Evolutionary conservation across 1,140 invertebrate species (phyloP), one percentile per base, ranked within the genome.

Genomic region (Cyclina sinensis): DNA sequence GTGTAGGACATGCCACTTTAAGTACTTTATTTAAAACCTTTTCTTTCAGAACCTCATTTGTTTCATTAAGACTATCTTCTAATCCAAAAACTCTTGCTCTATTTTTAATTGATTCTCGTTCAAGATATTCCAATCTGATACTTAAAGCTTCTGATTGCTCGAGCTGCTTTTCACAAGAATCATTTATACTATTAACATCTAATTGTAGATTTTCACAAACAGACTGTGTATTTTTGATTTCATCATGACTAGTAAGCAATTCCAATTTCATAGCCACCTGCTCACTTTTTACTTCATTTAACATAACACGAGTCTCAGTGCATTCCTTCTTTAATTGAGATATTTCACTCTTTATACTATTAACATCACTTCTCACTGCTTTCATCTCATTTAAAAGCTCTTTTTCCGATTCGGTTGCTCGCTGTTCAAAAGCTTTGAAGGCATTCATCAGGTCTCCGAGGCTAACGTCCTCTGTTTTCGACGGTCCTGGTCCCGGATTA

Each of bases 401-500:
- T 35, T 73, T 12, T 35, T 73, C 68, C 16, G 68, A 73, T 30
- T 11, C 35, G 3, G 30, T 11, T 32, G 37, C n/a, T 21, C 30
- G 16, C n/a, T 35, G 68, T 35, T 35, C 30, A 35, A 73, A 73
- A 9, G 68, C 5, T n/a, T 73, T 39, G 4, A 73, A 35, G 12
- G 30, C 68, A 18, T 32, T 73, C 37, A 62, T 62, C n/a, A 62
- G n/a, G 57, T 62, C 57, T 27, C 57, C 57, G n/a, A 62, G 57
- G 27, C n/a, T 62, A n/a, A 62, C 27, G n/a, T 62, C 57, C n/a
- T 27, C n/a, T 7, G 9, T 27, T 9, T 62, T 62, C 7, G 57
- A 62, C n/a, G 18, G n/a, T n/a, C 57, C 57, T n/a, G 68, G 68
- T 35, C 68, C 68, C n/a, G 68, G 68, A n/a, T 73, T 73, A 21